Base-by-base conservation (phyloP, 2,888 invertebrate species). In the Galerucella calmariensis region DNA sequence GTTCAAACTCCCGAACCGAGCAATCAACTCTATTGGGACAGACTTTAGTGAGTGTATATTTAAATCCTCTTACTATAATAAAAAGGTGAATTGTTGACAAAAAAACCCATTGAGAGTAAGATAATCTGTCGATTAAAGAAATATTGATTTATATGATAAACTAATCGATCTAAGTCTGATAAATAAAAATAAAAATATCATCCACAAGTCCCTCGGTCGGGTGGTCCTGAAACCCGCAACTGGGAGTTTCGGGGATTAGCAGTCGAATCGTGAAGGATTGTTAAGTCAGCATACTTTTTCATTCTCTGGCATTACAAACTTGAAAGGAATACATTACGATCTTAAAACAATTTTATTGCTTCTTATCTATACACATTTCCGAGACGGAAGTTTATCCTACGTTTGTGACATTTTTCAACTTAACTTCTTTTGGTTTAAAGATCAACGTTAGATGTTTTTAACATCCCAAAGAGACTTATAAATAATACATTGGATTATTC, bases 201-300 rank as follows among this genome's bases (percentile, higher is more conserved):
- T 72, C 69, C 72, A 74, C 68, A 72, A 75, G 76, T 82, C 81
- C 81, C 77, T 80, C 79, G 80, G 78, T 82, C 78, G 79, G 80
- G 62, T 79, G 78, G 79, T 81, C 79, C 77, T 78, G 75, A 81
- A 79, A 80, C 83, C 81, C 81, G 80, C 81, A 79, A 81, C 80
- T 79, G 79, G 81, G 80, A 82, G 81, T 82, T 82, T 81, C 78
- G 81, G 81, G 83, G 83, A 84, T 84, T 84, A 84, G 81, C 81
- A 82, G 82, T 80, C 81, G 82, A 83, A 80, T 83, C 82, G 82
- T 80, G 82, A 82, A 80, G 83, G 83, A 83, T 84, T 84, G 83
- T 83, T 82, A 83, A 84, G 83, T 83, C 83, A 84, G 83, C 83
- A 82, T 82, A 82, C 83, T 83, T 83, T 83, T 83, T 82, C 81